phyloP scores from a whole-genome alignment of 2,888 invertebrate genomes.

The Agapostemon virescens region DNA sequence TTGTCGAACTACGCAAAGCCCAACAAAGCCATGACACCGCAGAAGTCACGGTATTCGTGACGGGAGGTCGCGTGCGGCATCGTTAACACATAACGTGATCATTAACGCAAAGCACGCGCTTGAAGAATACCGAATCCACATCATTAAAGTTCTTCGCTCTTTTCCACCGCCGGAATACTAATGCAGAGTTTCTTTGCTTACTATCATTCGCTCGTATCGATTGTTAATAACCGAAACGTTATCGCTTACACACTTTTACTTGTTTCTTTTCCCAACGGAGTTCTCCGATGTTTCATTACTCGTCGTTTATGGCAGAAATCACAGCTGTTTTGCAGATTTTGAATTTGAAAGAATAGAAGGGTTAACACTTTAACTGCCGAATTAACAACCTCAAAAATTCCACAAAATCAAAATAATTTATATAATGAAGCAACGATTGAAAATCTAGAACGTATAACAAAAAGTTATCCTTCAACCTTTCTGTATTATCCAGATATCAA shows the following conservation, averaged over 20 bases:
- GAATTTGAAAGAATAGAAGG: too few species aligned
- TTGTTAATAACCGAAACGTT: slow-evolving; percentile 3
- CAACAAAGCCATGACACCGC: slow-evolving; percentile 29
- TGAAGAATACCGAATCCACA: slow-evolving; percentile 46
- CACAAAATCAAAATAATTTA: too few species aligned
- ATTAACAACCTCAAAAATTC: too few species aligned
- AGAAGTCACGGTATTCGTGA: slow-evolving; percentile 46
- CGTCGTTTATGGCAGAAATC: too few species aligned
- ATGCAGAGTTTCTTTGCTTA: background rate
- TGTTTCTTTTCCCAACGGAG: background rate
- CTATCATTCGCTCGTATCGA: background rate
- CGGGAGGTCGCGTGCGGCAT: slow-evolving; percentile 44
- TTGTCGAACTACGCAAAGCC: slow-evolving; percentile 38
- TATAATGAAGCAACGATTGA: too few species aligned
- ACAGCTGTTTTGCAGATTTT: too few species aligned
- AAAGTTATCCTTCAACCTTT: too few species aligned
- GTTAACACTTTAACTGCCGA: too few species aligned
- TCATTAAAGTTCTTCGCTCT: slow-evolving; percentile 49
- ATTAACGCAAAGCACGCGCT: slow-evolving; percentile 49
- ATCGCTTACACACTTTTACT: background rate
- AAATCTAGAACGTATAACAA: too few species aligned
- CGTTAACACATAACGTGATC: slow-evolving; percentile 57
- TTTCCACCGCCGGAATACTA: slow-evolving; percentile 22
- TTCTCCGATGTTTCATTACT: background rate
- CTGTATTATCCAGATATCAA: too few species aligned